Evolutionary conservation across 2,113 vertebrate genomes (phyloP).

Genomic region (Dipodomys ordii): DNA sequence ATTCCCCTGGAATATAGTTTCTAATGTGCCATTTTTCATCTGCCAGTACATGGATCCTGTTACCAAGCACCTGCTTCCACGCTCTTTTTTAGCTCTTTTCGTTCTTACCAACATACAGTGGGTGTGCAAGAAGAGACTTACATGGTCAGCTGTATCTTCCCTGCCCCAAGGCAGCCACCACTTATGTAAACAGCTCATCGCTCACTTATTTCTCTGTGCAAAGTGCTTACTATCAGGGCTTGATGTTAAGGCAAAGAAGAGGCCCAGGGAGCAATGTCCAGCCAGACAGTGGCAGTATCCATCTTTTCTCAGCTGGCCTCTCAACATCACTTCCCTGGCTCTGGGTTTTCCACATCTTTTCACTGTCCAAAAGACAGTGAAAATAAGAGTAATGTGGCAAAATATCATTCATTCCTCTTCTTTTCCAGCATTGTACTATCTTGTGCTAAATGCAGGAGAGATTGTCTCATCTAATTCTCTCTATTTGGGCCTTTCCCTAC

Average conservation of each 20-base stretch:
- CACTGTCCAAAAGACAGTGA: neutral
- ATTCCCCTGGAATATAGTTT: neutral
- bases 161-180: neutral
- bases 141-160: neutral
- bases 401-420: neutral
- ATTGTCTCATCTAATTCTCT: neutral
- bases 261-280: neutral
- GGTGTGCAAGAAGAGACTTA: neutral
- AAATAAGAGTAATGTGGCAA: neutral
- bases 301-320: neutral
- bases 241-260: neutral
- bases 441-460: neutral
- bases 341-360: neutral
- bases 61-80: conserved; percentile 4
- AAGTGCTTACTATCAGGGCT: neutral
- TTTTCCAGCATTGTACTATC: neutral
- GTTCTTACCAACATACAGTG: neutral
- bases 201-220: neutral
- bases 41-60: neutral
- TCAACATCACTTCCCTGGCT: fast-evolving
- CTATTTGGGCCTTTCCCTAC: neutral
- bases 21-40: neutral
- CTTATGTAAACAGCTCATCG: neutral
- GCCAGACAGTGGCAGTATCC: no score
- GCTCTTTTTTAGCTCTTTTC: neutral